Evolutionary conservation across 2,113 vertebrate species (phyloP).

Genomic region (Notothenia rossii): DNA sequence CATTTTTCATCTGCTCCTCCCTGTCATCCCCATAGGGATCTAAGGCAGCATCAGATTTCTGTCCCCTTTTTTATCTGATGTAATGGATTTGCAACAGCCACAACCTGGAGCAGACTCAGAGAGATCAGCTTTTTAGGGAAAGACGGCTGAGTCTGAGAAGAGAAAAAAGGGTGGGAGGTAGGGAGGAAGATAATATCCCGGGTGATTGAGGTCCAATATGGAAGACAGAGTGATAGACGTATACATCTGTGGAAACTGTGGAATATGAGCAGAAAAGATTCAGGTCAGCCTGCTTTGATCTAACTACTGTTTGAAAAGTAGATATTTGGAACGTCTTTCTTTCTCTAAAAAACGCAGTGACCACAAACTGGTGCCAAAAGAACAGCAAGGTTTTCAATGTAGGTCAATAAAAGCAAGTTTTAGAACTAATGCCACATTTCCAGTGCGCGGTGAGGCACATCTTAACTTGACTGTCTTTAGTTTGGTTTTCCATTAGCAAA

Average conservation of each 20-base stretch:
- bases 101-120: slow-evolving; percentile 72
- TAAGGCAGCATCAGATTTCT: slow-evolving; percentile 63
- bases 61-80: slow-evolving; percentile 78
- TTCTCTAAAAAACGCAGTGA: slow-evolving; percentile 9
- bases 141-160: slow-evolving; percentile 34
- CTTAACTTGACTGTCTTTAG: too few relatives aligned
- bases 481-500: too few relatives aligned
- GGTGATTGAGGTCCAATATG: slow-evolving; percentile 3
- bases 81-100: slow-evolving; percentile 82
- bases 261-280: slow-evolving; percentile 9
- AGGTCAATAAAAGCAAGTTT: not conserved
- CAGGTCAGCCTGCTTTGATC: slow-evolving; percentile 11
- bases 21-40: slow-evolving; percentile 65
- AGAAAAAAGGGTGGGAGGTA: slow-evolving; percentile 13
- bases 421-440: not conserved
- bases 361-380: slow-evolving; percentile 10
- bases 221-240: not conserved
- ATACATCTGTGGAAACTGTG: not conserved
- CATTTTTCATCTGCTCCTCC: slow-evolving; percentile 67
- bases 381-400: not conserved
- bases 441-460: too few relatives aligned
- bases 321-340: slow-evolving; percentile 21
- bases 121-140: slow-evolving; percentile 58
- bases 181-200: not conserved
- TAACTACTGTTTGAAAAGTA: slow-evolving; percentile 13